Evolutionary conservation across 2,888 invertebrate species (phyloP).

Genomic region (Microdon myrmicae): DNA sequence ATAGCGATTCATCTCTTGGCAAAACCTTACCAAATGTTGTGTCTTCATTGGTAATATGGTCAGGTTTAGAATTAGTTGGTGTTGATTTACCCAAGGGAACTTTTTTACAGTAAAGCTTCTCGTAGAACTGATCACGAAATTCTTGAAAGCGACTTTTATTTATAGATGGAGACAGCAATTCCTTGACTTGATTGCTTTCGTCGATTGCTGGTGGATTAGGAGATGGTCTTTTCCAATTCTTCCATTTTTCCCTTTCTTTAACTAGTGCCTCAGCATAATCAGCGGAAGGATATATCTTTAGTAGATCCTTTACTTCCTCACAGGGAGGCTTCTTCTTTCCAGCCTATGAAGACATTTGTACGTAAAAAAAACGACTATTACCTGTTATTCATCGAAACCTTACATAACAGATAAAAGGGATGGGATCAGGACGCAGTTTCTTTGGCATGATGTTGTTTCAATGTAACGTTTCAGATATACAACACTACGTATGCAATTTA

Average conservation of each 20-base stretch:
- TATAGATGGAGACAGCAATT: constrained; percentile 56
- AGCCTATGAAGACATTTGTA: constrained; percentile 42
- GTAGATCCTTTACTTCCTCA: constrained; percentile 25
- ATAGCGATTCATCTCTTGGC: constrained; percentile 32
- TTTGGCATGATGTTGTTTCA: too few relatives aligned
- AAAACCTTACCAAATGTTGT: constrained; percentile 56
- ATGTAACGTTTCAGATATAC: too few relatives aligned
- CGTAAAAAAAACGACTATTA: neutral
- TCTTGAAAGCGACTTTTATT: constrained; percentile 60
- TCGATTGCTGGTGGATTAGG: constrained; percentile 50
- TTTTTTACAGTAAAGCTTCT: constrained; percentile 60
- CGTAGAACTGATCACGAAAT: constrained; percentile 61
- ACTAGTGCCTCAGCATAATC: constrained; percentile 59
- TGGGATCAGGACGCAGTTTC: too few relatives aligned
- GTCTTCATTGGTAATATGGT: constrained; percentile 57
- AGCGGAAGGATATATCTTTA: constrained; percentile 52
- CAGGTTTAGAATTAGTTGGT: constrained; percentile 57
- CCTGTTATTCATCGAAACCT: too few relatives aligned
- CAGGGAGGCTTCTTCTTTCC: constrained; percentile 43
- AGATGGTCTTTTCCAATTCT: neutral
- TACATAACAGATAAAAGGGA: too few relatives aligned
- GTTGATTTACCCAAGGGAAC: constrained; percentile 55
- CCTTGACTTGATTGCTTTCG: constrained; percentile 46
- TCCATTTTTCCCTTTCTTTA: constrained; percentile 43
- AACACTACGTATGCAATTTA: too few relatives aligned